Evolutionary conservation across 2,888 invertebrate genomes (phyloP), one percentile per base, ranked within the genome.

Genomic region (Hemithea aestivaria): DNA sequence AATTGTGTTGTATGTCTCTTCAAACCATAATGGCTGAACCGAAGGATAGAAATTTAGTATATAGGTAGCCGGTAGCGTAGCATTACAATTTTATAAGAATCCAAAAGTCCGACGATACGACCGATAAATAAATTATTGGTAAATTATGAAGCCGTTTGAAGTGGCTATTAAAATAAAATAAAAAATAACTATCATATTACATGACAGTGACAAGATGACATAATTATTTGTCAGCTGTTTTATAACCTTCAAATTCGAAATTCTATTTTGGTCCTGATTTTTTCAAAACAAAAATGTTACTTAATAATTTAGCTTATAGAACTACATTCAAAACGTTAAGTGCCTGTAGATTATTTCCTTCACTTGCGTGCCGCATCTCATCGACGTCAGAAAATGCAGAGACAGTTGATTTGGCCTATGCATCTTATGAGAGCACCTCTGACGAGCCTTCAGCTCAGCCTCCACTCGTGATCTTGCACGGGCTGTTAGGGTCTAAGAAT

Each of bases 401-500:
- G 40, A 72, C 93, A 1, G 89, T 94, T 3, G 89, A 91, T 54
- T 76, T 94, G 61, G 89, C 92, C 1, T 93, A 90, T 53, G 90
- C 91, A 10, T 89, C 90, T 10, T 93, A 91, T 58, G 92, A 93
- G 63, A 87, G 77, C 53, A 83, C 83, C 26, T 49, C 67, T 1
- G 67, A 78, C 29, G 69, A 73, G 9, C 57, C 45, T 27, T 48
- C 58, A 39, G 37, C 62, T 1, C 59, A 62, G 23, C 78, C 89
- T 0, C 95, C 96, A n/a, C 72, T 98, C 30, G 78, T 97, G 2
- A 92, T 97, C 51, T 89, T 95, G 74, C 98, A 98, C 72, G 98
- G 98, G 0, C 80, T 98, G 23, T 91, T 99, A 60, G 98, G 98
- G 1, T 95, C 95, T 0, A 97, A 96, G 75, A 92, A 90, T 58